Conservation (phyloP, 2,113 vertebrate genomes). For the Melanerpes formicivorus region DNA sequence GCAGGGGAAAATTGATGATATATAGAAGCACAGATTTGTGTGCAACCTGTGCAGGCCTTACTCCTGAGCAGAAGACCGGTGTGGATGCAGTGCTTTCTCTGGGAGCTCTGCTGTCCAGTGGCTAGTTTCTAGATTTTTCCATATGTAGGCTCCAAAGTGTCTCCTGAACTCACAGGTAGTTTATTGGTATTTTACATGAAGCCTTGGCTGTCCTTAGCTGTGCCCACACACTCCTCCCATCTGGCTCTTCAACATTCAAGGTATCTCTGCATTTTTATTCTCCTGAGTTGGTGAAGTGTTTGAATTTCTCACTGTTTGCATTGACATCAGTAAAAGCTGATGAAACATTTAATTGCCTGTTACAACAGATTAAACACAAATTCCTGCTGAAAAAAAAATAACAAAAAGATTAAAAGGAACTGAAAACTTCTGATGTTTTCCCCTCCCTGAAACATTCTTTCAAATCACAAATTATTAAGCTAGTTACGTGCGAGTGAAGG, state of each 20-base stretch:
- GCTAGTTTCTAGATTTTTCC: neutral
- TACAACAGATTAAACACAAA: neutral
- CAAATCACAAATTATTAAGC: neutral
- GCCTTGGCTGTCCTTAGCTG: neutral
- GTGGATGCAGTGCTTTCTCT: neutral
- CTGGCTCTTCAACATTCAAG: neutral
- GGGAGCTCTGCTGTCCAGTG: neutral
- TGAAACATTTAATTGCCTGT: neutral
- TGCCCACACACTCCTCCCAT: neutral
- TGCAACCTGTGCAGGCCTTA: rapidly evolving
- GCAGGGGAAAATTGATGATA: neutral
- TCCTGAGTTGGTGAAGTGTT: neutral
- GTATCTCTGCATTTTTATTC: neutral
- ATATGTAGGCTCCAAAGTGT: neutral
- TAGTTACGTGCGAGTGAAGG: neutral
- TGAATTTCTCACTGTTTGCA: slow-evolving; percentile 12
- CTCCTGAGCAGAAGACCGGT: neutral
- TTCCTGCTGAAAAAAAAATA: neutral
- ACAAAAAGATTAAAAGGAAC: neutral
- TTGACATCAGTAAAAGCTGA: neutral
- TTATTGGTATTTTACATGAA: neutral
- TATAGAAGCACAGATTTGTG: neutral
- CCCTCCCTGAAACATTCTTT: neutral
- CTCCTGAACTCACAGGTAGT: neutral
- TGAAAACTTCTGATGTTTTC: neutral